Evolutionary conservation across 2,113 vertebrate species (phyloP).

Genomic region (Oryzias melastigma): DNA sequence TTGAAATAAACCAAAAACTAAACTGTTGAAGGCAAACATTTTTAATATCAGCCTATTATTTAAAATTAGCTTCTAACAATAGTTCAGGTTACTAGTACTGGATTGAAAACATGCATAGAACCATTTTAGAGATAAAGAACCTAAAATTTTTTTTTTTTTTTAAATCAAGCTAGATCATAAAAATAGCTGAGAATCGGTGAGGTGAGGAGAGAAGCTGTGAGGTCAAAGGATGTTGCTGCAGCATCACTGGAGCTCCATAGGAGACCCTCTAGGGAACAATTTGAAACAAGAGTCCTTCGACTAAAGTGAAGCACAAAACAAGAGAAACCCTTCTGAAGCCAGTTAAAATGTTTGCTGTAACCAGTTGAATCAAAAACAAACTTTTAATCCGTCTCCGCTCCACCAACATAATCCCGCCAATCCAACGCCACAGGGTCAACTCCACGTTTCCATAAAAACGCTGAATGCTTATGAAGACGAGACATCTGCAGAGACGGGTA

Average conservation of each 20-base stretch:
- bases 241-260: slow-evolving; percentile 52
- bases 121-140: too few relatives aligned
- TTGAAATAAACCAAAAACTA: too few relatives aligned
- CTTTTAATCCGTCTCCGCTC: slow-evolving; percentile 17
- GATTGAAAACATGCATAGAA: too few relatives aligned
- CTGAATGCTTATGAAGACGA: slow-evolving; percentile 75
- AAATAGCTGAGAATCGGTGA: slow-evolving; percentile 72
- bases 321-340: too few relatives aligned
- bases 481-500: slow-evolving; percentile 62
- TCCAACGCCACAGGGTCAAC: slow-evolving; percentile 58
- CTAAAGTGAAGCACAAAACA: too few relatives aligned
- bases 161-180: slow-evolving; percentile 58
- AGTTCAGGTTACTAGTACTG: too few relatives aligned
- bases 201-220: slow-evolving; percentile 50
- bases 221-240: slow-evolving; percentile 72
- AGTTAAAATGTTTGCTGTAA: too few relatives aligned
- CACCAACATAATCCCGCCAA: slow-evolving; percentile 50
- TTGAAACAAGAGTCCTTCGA: too few relatives aligned
- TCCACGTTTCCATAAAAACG: slow-evolving; percentile 58
- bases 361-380: not conserved
- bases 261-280: slow-evolving; percentile 26
- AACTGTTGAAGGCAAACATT: too few relatives aligned
- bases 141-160: too few relatives aligned
- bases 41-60: too few relatives aligned
- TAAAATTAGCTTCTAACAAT: too few relatives aligned